Conservation (phyloP, 2,113 vertebrate species). For the Anarrhichthys ocellatus region DNA sequence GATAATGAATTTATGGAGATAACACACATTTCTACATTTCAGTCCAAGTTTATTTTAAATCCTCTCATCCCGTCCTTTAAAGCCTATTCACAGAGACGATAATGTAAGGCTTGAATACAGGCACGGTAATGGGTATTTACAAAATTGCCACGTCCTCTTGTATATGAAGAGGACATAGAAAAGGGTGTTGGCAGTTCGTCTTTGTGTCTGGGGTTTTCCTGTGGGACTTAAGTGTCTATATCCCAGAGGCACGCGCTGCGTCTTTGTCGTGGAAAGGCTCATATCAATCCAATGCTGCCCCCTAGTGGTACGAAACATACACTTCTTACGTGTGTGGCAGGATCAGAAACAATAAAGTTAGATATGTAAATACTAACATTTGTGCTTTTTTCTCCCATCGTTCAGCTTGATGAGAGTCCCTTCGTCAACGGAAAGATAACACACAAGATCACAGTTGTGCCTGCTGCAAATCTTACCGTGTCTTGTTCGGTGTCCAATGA, state of each 20-base stretch:
- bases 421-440: slow-evolving; percentile 88
- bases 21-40: slow-evolving; percentile 15
- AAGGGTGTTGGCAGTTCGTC: slow-evolving; percentile 76
- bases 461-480: slow-evolving; percentile 91
- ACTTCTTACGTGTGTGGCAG: neutral
- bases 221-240: slow-evolving; percentile 61
- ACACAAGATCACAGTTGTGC: slow-evolving; percentile 90
- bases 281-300: slow-evolving; percentile 46
- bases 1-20: slow-evolving; percentile 15
- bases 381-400: slow-evolving; percentile 15
- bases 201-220: slow-evolving; percentile 73
- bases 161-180: slow-evolving; percentile 56
- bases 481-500: slow-evolving; percentile 91
- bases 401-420: slow-evolving; percentile 86
- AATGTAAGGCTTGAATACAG: slow-evolving; percentile 24
- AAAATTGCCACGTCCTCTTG: slow-evolving; percentile 36
- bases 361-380: slow-evolving; percentile 6
- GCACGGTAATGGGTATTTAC: slow-evolving; percentile 49
- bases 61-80: neutral
- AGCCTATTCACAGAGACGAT: slow-evolving; percentile 11
- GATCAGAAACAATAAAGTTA: neutral
- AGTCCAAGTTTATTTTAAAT: slow-evolving; percentile 30
- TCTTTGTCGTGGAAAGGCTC: slow-evolving; percentile 45
- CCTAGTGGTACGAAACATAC: slow-evolving; percentile 53
- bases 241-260: slow-evolving; percentile 50